phyloP scores from a whole-genome alignment of 2,113 vertebrate genomes.

The Podarcis raffonei region DNA sequence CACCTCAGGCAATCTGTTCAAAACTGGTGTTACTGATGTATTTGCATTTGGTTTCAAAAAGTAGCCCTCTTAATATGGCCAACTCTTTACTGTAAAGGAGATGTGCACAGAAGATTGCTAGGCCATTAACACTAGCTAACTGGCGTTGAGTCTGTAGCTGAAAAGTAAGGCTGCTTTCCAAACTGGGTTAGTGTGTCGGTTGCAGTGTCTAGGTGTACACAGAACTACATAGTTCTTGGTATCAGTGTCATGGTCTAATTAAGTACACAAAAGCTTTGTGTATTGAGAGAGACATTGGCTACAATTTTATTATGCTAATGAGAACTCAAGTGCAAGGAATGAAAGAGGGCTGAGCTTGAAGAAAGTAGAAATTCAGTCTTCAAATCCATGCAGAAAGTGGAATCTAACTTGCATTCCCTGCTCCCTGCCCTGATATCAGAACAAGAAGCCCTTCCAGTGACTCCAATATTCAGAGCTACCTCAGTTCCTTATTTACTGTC shows the following conservation, averaged over 20 bases:
- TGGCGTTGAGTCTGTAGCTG: no score
- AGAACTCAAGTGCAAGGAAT: background rate
- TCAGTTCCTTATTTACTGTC: background rate
- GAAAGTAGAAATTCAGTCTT: background rate
- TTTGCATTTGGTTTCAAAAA: constrained; percentile 48
- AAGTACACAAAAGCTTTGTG: background rate
- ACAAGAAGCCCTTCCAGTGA: background rate
- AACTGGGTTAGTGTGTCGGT: no score
- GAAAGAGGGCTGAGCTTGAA: background rate
- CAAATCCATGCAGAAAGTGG: background rate
- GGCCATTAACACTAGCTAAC: background rate
- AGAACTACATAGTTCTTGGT: background rate
- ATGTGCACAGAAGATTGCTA: background rate
- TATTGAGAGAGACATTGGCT: background rate
- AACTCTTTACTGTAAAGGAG: constrained; percentile 15
- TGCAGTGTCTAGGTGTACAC: no score
- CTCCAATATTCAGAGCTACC: background rate
- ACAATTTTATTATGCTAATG: background rate
- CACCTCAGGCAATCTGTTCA: constrained; percentile 48
- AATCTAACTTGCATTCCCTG: background rate
- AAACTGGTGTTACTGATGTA: constrained; percentile 65
- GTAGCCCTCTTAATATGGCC: constrained; percentile 8
- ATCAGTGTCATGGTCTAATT: background rate
- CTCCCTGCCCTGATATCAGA: background rate
- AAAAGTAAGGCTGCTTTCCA: no score